Percentiles rank a stretch among this genome's conserved stretches.
phyloP scores from a whole-genome alignment of 2,113 vertebrate species.

The Crotalus helleri region DNA sequence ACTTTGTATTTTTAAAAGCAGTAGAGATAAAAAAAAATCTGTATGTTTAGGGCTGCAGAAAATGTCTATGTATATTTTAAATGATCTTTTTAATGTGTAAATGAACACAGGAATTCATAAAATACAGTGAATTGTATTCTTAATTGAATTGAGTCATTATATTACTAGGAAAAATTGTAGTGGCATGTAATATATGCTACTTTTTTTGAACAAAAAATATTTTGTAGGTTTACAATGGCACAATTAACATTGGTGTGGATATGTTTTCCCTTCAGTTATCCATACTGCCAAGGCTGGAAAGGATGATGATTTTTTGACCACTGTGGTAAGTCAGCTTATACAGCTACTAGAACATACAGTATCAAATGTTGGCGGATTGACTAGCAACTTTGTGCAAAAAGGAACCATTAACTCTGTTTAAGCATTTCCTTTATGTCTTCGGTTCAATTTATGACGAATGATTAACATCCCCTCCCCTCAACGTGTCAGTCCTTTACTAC shows the following conservation, averaged over 20 bases:
- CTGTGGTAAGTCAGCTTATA: constrained; percentile 77
- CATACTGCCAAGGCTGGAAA: constrained; percentile 74
- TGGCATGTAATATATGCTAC: neutral
- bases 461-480: neutral
- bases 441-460: neutral
- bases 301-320: constrained; percentile 85
- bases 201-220: neutral
- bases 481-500: neutral
- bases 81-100: neutral
- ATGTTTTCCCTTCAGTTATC: constrained; percentile 70
- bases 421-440: neutral
- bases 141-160: neutral
- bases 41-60: neutral
- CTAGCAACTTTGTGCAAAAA: neutral
- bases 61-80: neutral
- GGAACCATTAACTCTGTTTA: neutral
- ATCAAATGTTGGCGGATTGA: neutral
- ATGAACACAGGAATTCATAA: neutral
- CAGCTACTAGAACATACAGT: neutral
- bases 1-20: neutral
- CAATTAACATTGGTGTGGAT: constrained; percentile 33
- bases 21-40: neutral
- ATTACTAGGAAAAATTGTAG: neutral
- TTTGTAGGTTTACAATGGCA: constrained; percentile 20
- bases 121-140: neutral